Evolutionary conservation across 2,797 vertebrate species (phyloP).

Genomic region (Oryzias dopingdopingensis): DNA sequence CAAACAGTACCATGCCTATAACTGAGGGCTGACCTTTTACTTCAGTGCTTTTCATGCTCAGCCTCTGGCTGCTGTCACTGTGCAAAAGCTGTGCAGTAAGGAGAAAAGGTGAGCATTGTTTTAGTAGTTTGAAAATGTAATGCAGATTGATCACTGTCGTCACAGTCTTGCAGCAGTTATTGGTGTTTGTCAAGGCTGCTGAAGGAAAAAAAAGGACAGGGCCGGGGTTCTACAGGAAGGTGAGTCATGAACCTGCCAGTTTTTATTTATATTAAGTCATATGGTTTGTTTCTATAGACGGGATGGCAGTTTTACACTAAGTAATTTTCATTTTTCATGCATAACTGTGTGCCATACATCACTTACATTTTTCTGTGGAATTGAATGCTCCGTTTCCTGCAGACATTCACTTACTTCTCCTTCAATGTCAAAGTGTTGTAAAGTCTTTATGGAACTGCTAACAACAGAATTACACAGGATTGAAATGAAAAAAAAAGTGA

Average conservation of each 20-base stretch:
- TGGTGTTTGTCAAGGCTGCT: conserved; percentile 67
- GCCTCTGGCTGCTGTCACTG: conserved; percentile 47
- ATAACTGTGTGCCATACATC: conserved; percentile 59
- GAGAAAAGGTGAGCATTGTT: conserved; percentile 79
- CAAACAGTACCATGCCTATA: conserved; percentile 75
- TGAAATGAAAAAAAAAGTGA: background rate
- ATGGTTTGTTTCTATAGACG: conserved; percentile 56
- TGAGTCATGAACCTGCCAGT: conserved; percentile 69
- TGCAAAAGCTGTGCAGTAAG: conserved; percentile 59
- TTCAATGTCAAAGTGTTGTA: conserved; percentile 1
- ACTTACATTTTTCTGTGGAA: conserved; percentile 25
- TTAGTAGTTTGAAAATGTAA: conserved; percentile 79
- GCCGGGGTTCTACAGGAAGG: conserved; percentile 45
- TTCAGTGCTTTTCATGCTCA: conserved; percentile 63
- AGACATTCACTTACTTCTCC: background rate
- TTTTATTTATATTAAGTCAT: conserved; percentile 62
- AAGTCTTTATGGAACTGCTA: background rate
- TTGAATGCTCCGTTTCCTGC: conserved; percentile 11
- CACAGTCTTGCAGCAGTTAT: conserved; percentile 66
- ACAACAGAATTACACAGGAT: no score
- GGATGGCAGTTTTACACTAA: conserved; percentile 59
- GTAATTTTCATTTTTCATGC: conserved; percentile 64
- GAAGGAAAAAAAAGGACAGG: conserved; percentile 49
- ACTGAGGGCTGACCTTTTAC: conserved; percentile 77
- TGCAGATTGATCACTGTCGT: conserved; percentile 78